phyloP scores from a whole-genome alignment of 2,888 invertebrate species.

The Hydraecia micacea region DNA sequence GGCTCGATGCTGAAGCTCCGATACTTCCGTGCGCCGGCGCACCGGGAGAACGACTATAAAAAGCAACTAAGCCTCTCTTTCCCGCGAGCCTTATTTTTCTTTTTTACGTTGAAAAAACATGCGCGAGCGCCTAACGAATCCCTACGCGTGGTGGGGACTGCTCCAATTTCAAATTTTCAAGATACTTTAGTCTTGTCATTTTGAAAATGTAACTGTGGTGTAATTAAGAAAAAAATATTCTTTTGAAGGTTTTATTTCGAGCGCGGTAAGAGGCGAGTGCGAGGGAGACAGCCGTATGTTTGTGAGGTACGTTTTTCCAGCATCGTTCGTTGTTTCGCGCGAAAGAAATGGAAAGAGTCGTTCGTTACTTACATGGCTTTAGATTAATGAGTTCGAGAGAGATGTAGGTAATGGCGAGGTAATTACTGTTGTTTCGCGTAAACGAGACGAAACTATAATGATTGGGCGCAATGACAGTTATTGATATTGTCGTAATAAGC shows the following conservation, averaged over 20 bases:
- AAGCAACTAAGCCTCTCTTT: slow-evolving; percentile 89
- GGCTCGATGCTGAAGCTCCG: slow-evolving; percentile 87
- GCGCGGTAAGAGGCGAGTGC: slow-evolving; percentile 66
- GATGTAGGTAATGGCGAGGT: slow-evolving; percentile 84
- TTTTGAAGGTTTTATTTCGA: slow-evolving; percentile 78
- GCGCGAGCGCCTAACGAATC: slow-evolving; percentile 82
- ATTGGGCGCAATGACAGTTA: slow-evolving; percentile 88
- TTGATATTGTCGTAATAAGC: slow-evolving; percentile 87
- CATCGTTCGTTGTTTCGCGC: slow-evolving; percentile 76
- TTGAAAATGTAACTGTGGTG: slow-evolving; percentile 76
- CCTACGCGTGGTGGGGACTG: slow-evolving; percentile 78
- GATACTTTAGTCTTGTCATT: slow-evolving; percentile 81
- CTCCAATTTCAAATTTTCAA: slow-evolving; percentile 78
- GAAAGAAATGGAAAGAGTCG: slow-evolving; percentile 86
- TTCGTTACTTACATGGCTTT: slow-evolving; percentile 76
- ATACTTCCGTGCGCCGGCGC: slow-evolving; percentile 89
- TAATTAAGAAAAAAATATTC: slow-evolving; percentile 77
- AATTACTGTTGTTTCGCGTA: slow-evolving; percentile 86
- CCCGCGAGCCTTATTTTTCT: slow-evolving; percentile 85
- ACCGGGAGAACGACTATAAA: slow-evolving; percentile 89
- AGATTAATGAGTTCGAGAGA: slow-evolving; percentile 88
- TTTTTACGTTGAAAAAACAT: slow-evolving; percentile 81
- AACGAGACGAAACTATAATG: slow-evolving; percentile 88
- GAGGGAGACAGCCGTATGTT: slow-evolving; percentile 78
- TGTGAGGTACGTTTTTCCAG: slow-evolving; percentile 68